Evolutionary conservation across 2,113 vertebrate genomes (phyloP).

Genomic region (Lophius piscatorius): DNA sequence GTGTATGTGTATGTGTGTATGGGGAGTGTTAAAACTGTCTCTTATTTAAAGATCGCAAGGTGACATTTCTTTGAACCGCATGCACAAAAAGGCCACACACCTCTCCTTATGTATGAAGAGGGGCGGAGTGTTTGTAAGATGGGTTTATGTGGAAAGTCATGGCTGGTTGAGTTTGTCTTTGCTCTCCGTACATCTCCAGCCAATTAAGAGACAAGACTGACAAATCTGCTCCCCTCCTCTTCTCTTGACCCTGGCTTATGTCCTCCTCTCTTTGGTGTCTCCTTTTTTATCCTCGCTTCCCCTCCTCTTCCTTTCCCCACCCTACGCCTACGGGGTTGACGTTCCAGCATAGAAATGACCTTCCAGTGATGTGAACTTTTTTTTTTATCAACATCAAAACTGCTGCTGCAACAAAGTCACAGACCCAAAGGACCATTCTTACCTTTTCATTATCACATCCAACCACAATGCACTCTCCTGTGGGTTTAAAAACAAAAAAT

Average conservation of each 20-base stretch:
- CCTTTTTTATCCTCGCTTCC: conserved; percentile 30
- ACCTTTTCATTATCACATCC: conserved; percentile 20
- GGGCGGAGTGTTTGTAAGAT: conserved; percentile 24
- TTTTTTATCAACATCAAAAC: conserved; percentile 62
- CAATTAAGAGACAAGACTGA: conserved; percentile 77
- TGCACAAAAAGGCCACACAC: conserved; percentile 35
- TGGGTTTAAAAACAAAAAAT: conserved; percentile 17
- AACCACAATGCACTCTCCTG: conserved; percentile 26
- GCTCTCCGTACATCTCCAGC: conserved; percentile 62
- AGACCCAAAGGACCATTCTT: conserved; percentile 47
- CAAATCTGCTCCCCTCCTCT: conserved; percentile 62
- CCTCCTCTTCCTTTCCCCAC: conserved; percentile 21
- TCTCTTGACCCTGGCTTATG: conserved; percentile 12
- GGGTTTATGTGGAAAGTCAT: conserved; percentile 70
- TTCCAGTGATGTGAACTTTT: conserved; percentile 66
- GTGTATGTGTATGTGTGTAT: not conserved
- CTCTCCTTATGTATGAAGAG: not conserved
- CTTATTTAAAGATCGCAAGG: conserved; percentile 66
- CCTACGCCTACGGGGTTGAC: conserved; percentile 41
- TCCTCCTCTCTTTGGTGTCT: conserved; percentile 24
- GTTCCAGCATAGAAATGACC: conserved; percentile 61
- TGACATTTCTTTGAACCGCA: conserved; percentile 70
- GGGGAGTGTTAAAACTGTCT: conserved; percentile 52
- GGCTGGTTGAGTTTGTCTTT: conserved; percentile 72
- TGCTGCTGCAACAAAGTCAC: conserved; percentile 46